Base-by-base conservation (phyloP, 2,888 invertebrate species). In the Dynastes hyllus region DNA sequence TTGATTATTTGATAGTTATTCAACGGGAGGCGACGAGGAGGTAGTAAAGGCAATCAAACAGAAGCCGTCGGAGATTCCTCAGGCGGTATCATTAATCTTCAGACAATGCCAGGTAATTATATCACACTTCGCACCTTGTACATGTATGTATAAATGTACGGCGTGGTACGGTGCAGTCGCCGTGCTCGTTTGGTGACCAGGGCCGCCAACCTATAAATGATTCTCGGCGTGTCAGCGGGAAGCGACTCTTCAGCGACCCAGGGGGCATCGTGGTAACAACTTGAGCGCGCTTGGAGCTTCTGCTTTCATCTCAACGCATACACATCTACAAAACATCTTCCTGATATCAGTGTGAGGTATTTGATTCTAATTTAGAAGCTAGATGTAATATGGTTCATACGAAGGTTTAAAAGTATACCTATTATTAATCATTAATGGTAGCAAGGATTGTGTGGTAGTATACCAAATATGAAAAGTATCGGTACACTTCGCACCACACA, bases 91-190 rank as follows among this genome's bases (percentile, higher is more conserved):
- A 88, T 88, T 87, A 87, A 88, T 88, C 88, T 87, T 87, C 87
- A 86, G 86, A 88, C 88, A 88, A 88, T 88, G 85, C 87, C 45
- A 86, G 85, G 85, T 88, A 88, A 88, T 88, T 88, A 88, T 87
- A 86, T 86, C 86, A 86, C 86, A 87, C 86, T 78, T 73, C 79
- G 75, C 79, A 79, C 79, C 79, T 79, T 76, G 76, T 73, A 58
- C n/a, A 58, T 58, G 22, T 58, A 58, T 16, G 16, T 22, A 22
- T 58, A 16, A 22, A 8, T 11, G 11, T 45, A 45, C 45, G 45
- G 45, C 45, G 45, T 45, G 45, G 45, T 45, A 58, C 55, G 16
- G 55, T 58, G 55, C 55, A 6, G 22, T 58, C 22, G 22, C 22
- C 55, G 55, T 16, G 16, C n/a, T 0, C 40, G 51, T 40, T 27